Base-by-base conservation (phyloP, 2,797 vertebrate genomes). In the Limosa lapponica region DNA sequence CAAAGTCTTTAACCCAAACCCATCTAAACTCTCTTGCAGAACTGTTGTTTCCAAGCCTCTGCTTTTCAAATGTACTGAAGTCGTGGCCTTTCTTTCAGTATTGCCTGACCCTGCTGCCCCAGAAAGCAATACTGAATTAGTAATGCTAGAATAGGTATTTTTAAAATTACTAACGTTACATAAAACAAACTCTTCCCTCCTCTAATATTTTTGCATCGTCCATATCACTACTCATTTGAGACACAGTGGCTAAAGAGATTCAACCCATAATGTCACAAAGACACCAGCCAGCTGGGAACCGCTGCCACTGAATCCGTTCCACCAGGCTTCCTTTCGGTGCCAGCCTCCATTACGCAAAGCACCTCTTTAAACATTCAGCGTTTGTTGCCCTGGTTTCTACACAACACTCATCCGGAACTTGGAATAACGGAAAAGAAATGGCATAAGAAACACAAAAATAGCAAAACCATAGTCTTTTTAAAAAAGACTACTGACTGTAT, bases 311-410 rank as follows among this genome's bases (percentile, higher is more conserved):
- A 51, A 62, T 32, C 30, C 11, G 7, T 67, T 94, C 32, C 66
- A 79, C 32, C 32, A 41, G 52, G 34, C 32, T 67, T 64, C 72
- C 44, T 65, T 83, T 67, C 1, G 1, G 24, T 94, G 67, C 79
- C 59, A 71, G 30, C 16, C 75, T 44, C 89, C 84, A 85, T 80
- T 51, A 85, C 51, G 28, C 74, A 89, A 80, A 93, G 51, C 70
- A 58, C 5, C 32, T 57, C 69, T 85, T 93, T 64, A 80, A 93
- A 85, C 49, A 92, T 67, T 78, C 67, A 78, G 16, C 34, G 61
- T 85, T 90, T 83, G 52, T 82, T 87, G 71, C 34, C 67, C 87
- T 92, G 59, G 36, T 92, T 93, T 92, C 78, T 61, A 25, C 34
- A 52, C 24, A 62, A 62, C 7, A 4, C 18, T 36, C 73, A 41